phyloP scores from a whole-genome alignment of 2,797 vertebrate genomes.

The Sebastolobus altivelis region DNA sequence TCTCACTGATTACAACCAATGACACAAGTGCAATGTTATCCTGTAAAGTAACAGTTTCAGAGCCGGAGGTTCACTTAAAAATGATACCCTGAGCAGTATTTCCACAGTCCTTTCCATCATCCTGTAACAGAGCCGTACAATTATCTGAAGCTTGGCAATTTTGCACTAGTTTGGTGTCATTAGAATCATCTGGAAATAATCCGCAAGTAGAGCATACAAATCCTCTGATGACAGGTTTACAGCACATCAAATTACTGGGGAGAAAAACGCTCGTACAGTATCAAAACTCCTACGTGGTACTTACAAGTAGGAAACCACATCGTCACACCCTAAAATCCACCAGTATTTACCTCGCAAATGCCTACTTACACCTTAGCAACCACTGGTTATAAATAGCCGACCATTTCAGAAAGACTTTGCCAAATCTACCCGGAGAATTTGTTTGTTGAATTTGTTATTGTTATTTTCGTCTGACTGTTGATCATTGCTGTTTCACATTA shows the following conservation, averaged over 20 bases:
- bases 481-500: background rate
- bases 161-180: constrained; percentile 8
- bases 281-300: background rate
- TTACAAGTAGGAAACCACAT: background rate
- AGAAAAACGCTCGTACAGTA: background rate
- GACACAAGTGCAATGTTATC: constrained; percentile 12
- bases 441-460: background rate
- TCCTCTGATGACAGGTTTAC: background rate
- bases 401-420: background rate
- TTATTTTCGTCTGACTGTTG: background rate
- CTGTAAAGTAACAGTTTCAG: background rate
- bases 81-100: background rate
- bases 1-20: constrained; percentile 27
- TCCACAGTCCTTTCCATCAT: constrained; percentile 17
- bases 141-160: constrained; percentile 9
- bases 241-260: background rate
- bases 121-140: constrained; percentile 29
- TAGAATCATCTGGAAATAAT: constrained; percentile 18
- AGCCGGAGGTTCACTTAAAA: background rate
- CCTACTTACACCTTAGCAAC: background rate
- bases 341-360: background rate
- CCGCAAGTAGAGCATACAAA: background rate
- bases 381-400: constrained; percentile 1
- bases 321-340: background rate
- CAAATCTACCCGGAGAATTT: background rate